A percentile compares a stretch with the other conserved stretches of the same genome.
Conservation (phyloP, 2,888 invertebrate species). For the Blastobasis adustella region DNA sequence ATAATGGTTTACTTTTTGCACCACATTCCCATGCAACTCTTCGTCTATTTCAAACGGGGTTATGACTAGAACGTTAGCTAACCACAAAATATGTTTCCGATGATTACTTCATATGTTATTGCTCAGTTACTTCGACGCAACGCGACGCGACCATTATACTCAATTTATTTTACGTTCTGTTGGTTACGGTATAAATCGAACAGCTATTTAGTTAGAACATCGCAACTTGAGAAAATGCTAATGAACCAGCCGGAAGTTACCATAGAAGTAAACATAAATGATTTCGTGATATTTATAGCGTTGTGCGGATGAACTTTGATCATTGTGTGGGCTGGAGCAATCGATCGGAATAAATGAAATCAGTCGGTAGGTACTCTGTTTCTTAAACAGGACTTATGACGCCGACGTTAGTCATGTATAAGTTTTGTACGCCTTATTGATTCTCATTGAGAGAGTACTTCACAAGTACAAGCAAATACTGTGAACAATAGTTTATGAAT, state of each 20-base stretch:
- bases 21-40: too few relatives aligned
- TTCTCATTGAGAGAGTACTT: background rate
- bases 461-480: background rate
- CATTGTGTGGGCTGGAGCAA: constrained; percentile 22
- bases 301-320: constrained; percentile 19
- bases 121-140: too few relatives aligned
- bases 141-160: too few relatives aligned
- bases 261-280: background rate
- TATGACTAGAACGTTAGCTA: too few relatives aligned
- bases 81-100: too few relatives aligned
- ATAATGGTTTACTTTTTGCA: too few relatives aligned
- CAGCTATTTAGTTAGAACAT: background rate
- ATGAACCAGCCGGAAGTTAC: constrained; percentile 8
- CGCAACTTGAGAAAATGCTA: constrained; percentile 4
- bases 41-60: too few relatives aligned
- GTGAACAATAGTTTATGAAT: background rate
- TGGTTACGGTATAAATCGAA: too few relatives aligned
- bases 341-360: constrained; percentile 9
- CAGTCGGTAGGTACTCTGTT: too few relatives aligned
- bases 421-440: background rate
- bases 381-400: background rate
- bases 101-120: too few relatives aligned
- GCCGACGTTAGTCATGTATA: constrained; percentile 6
- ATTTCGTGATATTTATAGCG: constrained; percentile 7
- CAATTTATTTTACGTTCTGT: too few relatives aligned